Percentiles rank a stretch among this genome's conserved stretches.
Evolutionary conservation across 2,797 vertebrate genomes (phyloP).

Genomic region (Acanthurus lineatus): DNA sequence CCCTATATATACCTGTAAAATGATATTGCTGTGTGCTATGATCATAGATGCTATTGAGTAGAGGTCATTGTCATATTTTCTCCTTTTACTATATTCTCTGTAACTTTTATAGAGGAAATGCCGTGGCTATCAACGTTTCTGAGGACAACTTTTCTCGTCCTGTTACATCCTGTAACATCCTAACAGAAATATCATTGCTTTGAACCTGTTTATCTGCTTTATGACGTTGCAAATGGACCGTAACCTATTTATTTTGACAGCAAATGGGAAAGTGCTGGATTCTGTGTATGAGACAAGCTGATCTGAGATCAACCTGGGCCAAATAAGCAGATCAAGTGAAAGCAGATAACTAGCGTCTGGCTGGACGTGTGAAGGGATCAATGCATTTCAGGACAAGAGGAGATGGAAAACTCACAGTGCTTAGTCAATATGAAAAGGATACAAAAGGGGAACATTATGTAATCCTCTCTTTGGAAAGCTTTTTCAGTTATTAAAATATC

Average conservation of each 20-base stretch:
- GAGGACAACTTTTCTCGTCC: conserved; percentile 5
- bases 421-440: conserved; percentile 64
- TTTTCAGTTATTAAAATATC: conserved; percentile 61
- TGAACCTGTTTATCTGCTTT: conserved; percentile 56
- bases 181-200: conserved; percentile 21
- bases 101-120: neutral
- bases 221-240: conserved; percentile 49
- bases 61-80: neutral
- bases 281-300: conserved; percentile 62
- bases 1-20: conserved; percentile 26
- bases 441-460: conserved; percentile 51
- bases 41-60: neutral
- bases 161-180: neutral
- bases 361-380: conserved; percentile 76
- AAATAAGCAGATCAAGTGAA: conserved; percentile 80
- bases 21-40: conserved; percentile 1
- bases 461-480: conserved; percentile 70
- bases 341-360: conserved; percentile 76
- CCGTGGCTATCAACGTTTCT: neutral
- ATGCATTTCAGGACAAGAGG: conserved; percentile 74
- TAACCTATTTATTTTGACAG: conserved; percentile 66
- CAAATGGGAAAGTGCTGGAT: conserved; percentile 49
- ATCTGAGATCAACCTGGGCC: conserved; percentile 76
- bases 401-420: conserved; percentile 58
- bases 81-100: neutral